Conservation (phyloP, 2,888 invertebrate genomes). For the Campaea margaritaria region DNA sequence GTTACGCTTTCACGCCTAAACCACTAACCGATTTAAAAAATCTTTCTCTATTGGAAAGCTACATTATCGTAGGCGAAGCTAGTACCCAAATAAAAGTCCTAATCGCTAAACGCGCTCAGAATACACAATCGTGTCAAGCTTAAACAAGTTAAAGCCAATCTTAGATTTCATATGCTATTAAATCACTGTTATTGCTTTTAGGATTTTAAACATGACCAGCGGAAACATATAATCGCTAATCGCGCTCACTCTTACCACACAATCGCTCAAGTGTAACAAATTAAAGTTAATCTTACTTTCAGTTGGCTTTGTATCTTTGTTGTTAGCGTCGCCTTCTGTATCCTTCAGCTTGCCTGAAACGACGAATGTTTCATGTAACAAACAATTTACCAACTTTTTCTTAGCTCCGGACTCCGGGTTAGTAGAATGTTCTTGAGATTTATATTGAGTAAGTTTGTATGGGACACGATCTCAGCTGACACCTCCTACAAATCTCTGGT, state of each 20-base stretch:
- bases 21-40: no score
- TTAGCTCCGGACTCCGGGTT: neutral
- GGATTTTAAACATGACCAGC: neutral
- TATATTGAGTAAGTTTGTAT: neutral
- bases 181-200: no score
- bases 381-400: conserved; percentile 5
- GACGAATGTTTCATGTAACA: conserved; percentile 8
- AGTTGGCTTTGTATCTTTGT: conserved; percentile 46
- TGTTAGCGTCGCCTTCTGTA: conserved; percentile 45
- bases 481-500: no score
- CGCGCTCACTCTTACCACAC: conserved; percentile 17
- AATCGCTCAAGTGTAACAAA: conserved; percentile 47
- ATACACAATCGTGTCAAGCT: no score
- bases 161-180: no score
- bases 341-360: conserved; percentile 56
- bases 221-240: conserved; percentile 1
- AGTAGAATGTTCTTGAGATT: neutral
- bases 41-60: no score
- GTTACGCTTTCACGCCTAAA: no score
- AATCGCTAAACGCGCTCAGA: no score
- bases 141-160: no score
- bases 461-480: no score
- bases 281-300: conserved; percentile 60
- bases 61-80: no score
- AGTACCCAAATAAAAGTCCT: no score